phyloP scores from a whole-genome alignment of 2,888 invertebrate genomes.

The Parnassius mnemosyne region DNA sequence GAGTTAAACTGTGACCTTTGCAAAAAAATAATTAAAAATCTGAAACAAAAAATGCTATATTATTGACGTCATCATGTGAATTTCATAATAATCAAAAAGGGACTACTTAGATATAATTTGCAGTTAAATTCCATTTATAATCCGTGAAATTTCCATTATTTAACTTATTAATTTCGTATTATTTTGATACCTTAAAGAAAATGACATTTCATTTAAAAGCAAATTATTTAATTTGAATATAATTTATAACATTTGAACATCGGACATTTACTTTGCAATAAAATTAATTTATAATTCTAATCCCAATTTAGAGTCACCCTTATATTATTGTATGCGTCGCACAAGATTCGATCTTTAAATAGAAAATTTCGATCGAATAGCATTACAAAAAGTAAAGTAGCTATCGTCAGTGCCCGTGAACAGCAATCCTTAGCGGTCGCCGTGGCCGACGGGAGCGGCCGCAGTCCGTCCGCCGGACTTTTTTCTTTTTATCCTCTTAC shows the following conservation, averaged over 20 bases:
- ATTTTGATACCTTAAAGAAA: too few species aligned
- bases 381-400: constrained; percentile 15
- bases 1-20: background rate
- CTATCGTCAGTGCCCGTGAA: constrained; percentile 31
- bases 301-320: background rate
- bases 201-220: too few species aligned
- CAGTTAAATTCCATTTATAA: too few species aligned
- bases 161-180: too few species aligned
- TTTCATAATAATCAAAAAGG: too few species aligned
- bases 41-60: too few species aligned
- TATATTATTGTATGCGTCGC: constrained; percentile 9
- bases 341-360: constrained; percentile 17
- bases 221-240: too few species aligned
- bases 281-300: background rate
- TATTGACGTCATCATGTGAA: too few species aligned
- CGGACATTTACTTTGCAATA: background rate
- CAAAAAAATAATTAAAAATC: constrained; percentile 3
- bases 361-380: constrained; percentile 12
- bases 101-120: too few species aligned
- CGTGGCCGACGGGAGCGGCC: constrained; percentile 49
- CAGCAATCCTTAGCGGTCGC: constrained; percentile 40
- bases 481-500: constrained; percentile 70
- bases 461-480: constrained; percentile 58
- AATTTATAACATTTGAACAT: background rate
- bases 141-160: too few species aligned